Conservation (phyloP, 2,797 vertebrate genomes). For the Benthosema pterotum region DNA sequence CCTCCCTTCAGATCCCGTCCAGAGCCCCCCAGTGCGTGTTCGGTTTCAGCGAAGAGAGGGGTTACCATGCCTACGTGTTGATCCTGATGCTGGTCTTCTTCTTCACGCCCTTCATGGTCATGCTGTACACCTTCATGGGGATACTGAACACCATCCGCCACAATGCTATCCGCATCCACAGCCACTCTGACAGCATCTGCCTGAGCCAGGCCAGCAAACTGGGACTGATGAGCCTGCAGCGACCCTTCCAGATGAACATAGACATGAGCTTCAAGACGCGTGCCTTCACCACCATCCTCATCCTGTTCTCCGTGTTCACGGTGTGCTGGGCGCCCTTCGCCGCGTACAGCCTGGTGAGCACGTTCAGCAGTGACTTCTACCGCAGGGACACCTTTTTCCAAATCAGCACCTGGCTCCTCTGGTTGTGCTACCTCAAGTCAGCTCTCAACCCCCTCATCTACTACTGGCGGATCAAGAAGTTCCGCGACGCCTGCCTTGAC, state of each 20-base stretch:
- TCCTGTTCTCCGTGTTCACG: slow-evolving; percentile 95
- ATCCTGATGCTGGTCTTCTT: slow-evolving; percentile 90
- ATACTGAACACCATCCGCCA: slow-evolving; percentile 96
- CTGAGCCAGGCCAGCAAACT: slow-evolving; percentile 96
- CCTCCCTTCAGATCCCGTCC: slow-evolving; percentile 87
- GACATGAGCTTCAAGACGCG: slow-evolving; percentile 99
- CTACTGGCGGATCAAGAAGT: slow-evolving; percentile 99
- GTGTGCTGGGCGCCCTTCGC: slow-evolving; percentile 95
- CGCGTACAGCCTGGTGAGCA: slow-evolving; percentile 92
- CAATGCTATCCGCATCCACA: slow-evolving; percentile 94
- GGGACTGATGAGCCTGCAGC: slow-evolving; percentile 94
- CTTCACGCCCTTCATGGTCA: slow-evolving; percentile 92
- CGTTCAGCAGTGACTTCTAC: slow-evolving; percentile 91
- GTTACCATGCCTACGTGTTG: slow-evolving; percentile 90
- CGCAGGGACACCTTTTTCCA: slow-evolving; percentile 92
- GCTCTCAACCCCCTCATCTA: slow-evolving; percentile 98
- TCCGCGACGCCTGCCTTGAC: slow-evolving; percentile 95
- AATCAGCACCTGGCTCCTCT: slow-evolving; percentile 95
- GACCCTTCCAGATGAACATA: slow-evolving; percentile 95
- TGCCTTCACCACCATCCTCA: slow-evolving; percentile 99
- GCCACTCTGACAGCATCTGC: slow-evolving; percentile 92
- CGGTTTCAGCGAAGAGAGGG: slow-evolving; percentile 85
- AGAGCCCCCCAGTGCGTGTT: slow-evolving; percentile 96
- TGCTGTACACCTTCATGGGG: slow-evolving; percentile 95
- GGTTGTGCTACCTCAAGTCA: slow-evolving; percentile 99